Conservation (phyloP, 2,888 invertebrate genomes). For the Agrotis puta region DNA sequence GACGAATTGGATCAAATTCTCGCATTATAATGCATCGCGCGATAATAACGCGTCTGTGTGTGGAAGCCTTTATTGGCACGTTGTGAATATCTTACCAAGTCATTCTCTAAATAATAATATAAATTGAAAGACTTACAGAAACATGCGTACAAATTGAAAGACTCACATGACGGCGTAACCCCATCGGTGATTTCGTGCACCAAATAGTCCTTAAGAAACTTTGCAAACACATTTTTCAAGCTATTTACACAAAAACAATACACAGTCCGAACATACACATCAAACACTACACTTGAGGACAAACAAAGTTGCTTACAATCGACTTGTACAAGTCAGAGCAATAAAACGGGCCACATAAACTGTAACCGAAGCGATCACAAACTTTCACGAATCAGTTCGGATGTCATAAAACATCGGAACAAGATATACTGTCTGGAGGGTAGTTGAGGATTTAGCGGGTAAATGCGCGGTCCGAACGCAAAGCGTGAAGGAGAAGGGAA, state of each 20-base stretch:
- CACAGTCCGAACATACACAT: neutral
- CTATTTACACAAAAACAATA: conserved; percentile 16
- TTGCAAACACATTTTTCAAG: neutral
- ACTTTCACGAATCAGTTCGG: conserved; percentile 61
- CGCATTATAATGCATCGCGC: too few species aligned
- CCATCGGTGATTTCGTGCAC: too few species aligned
- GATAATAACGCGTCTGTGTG: too few species aligned
- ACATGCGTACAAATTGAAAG: too few species aligned
- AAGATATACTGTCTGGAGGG: conserved; percentile 41
- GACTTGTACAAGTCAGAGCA: conserved; percentile 52
- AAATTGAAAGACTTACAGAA: too few species aligned
- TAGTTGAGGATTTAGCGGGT: conserved; percentile 8
- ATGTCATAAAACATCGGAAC: conserved; percentile 63
- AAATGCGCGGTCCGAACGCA: neutral
- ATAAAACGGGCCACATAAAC: conserved; percentile 61
- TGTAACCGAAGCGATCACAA: conserved; percentile 52
- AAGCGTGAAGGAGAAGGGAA: neutral
- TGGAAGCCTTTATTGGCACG: too few species aligned
- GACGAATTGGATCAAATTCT: too few species aligned
- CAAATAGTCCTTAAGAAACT: neutral
- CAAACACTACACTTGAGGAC: conserved; percentile 29
- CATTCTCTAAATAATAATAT: too few species aligned
- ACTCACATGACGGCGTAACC: too few species aligned
- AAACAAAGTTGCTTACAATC: conserved; percentile 51
- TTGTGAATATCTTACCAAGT: too few species aligned